Conservation (phyloP, 2,888 invertebrate genomes). For the Epinotia ramella region DNA sequence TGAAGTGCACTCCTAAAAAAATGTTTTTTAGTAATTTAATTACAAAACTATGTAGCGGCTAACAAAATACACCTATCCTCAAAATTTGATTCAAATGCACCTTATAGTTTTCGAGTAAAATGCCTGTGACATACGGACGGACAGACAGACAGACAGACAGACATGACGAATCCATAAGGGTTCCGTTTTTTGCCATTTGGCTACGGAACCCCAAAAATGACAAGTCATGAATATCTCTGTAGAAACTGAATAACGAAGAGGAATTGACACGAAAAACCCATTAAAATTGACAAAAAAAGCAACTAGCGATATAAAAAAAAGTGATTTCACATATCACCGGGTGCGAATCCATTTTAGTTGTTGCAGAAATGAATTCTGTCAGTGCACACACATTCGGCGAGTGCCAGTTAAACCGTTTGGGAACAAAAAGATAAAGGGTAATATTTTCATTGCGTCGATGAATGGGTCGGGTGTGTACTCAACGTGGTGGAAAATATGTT, state of each 20-base stretch:
- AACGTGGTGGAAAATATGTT: slow-evolving; percentile 74
- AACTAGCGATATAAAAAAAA: slow-evolving; percentile 56
- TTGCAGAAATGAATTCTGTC: slow-evolving; percentile 77
- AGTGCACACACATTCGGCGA: slow-evolving; percentile 64
- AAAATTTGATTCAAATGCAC: too few relatives aligned
- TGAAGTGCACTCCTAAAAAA: too few relatives aligned
- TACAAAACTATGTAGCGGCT: too few relatives aligned
- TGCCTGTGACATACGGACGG: too few relatives aligned
- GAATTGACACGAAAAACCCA: slow-evolving; percentile 35
- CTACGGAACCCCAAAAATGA: too few relatives aligned
- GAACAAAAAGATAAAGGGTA: slow-evolving; percentile 77
- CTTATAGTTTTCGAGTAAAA: too few relatives aligned
- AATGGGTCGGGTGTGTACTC: slow-evolving; percentile 75
- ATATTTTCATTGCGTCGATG: slow-evolving; percentile 80
- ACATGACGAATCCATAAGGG: too few relatives aligned
- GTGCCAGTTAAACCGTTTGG: slow-evolving; percentile 63
- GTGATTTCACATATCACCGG: slow-evolving; percentile 76
- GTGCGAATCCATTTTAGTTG: slow-evolving; percentile 66
- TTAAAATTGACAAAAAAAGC: slow-evolving; percentile 45
- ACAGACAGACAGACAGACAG: too few relatives aligned
- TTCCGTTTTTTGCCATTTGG: too few relatives aligned
- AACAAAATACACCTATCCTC: too few relatives aligned
- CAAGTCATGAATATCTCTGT: not conserved
- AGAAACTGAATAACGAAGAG: not conserved
- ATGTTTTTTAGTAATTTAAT: too few relatives aligned